These are phyloP conservation scores for Mesaphorura yosii DNA, from an alignment of 1,140 invertebrate genomes.

Conservation along the genomic window DNA sequence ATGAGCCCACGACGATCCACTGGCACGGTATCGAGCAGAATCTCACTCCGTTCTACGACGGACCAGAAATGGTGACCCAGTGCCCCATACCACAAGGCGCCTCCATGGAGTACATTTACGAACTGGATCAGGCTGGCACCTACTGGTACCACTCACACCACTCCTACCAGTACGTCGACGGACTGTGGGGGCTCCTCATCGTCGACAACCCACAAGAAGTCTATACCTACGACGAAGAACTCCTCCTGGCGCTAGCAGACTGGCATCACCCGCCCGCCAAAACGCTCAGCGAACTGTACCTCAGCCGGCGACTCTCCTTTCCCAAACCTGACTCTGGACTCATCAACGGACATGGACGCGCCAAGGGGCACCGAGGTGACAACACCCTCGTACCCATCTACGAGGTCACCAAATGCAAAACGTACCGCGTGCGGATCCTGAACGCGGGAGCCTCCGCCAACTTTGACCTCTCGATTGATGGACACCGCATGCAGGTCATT, in stretches of 20 bases:
- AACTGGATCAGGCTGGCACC: constrained; percentile 4
- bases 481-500: not conserved
- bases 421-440: constrained; percentile 5
- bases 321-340: constrained; percentile 5
- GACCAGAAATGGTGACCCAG: constrained; percentile 9
- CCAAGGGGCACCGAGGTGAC: no score
- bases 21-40: constrained; percentile 15
- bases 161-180: constrained; percentile 12
- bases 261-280: constrained; percentile 7
- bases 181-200: constrained; percentile 12
- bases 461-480: constrained; percentile 10
- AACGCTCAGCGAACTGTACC: not conserved
- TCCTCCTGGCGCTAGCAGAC: constrained; percentile 4
- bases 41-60: constrained; percentile 9
- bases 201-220: not conserved
- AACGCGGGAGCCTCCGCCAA: not conserved
- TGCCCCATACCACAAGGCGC: constrained; percentile 4
- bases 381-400: no score
- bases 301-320: not conserved
- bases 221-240: constrained; percentile 2
- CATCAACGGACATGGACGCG: constrained; percentile 14
- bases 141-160: constrained; percentile 15
- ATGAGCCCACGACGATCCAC: constrained; percentile 8
- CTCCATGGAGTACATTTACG: constrained; percentile 4
- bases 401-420: not conserved